A percentile compares a stretch with the other conserved stretches of the same genome.
These are phyloP conservation scores for Uromys caudimaculatus DNA, from an alignment of 2,797 vertebrate species.

Conservation along the genomic window DNA sequence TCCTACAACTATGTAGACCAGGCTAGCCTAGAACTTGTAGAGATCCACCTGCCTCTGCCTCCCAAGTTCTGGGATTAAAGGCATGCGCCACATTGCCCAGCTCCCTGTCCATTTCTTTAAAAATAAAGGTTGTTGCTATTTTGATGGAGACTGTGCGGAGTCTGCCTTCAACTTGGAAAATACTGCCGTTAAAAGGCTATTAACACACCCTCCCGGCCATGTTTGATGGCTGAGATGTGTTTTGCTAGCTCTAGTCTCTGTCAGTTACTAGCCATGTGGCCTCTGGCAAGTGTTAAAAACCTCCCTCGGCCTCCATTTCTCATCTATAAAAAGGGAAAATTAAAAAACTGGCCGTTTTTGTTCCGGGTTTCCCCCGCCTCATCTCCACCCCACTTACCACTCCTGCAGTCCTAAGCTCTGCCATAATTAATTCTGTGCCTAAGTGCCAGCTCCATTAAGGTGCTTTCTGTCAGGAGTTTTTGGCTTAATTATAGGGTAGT, in stretches of 20 bases:
- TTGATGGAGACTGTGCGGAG: neutral
- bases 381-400: neutral
- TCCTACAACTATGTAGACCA: neutral
- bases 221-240: neutral
- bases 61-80: neutral
- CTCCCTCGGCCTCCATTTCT: neutral
- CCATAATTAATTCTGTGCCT: constrained; percentile 67
- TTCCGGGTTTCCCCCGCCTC: neutral
- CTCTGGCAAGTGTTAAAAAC: neutral
- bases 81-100: neutral
- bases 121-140: neutral
- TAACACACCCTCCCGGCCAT: neutral
- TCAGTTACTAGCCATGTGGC: neutral
- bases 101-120: neutral
- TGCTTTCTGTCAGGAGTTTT: constrained; percentile 65
- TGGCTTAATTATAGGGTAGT: neutral
- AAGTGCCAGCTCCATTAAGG: constrained; percentile 54
- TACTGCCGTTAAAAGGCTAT: neutral
- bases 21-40: neutral
- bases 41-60: neutral
- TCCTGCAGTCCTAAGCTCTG: neutral
- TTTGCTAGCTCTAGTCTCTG: neutral
- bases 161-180: neutral
- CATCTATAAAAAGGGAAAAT: neutral
- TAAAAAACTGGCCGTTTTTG: neutral